Percentiles rank a stretch among this genome's conserved stretches.
Conservation (phyloP, 2,888 invertebrate species). For the Syrphus vitripennis region DNA sequence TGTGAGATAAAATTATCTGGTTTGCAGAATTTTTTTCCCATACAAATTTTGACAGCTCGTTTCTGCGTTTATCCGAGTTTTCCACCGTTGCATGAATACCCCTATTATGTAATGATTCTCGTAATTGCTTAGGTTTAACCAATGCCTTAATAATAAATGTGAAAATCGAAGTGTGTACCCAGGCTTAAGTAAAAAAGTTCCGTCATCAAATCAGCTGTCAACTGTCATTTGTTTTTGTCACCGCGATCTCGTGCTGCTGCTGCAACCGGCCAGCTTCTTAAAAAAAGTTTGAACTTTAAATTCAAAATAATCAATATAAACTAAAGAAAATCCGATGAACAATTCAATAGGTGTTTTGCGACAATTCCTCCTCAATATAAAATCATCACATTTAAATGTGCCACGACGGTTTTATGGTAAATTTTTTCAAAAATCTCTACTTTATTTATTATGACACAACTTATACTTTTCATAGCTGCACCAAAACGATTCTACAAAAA, state of each 20-base stretch:
- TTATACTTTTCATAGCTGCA: constrained; percentile 76
- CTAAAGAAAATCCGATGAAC: constrained; percentile 21
- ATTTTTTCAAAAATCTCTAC: not conserved
- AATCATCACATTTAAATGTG: constrained; percentile 10
- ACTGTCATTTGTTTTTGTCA: not conserved
- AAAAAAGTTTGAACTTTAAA: not conserved
- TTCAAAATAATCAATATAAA: constrained; percentile 4
- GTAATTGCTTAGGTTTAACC: not conserved
- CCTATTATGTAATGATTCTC: not conserved
- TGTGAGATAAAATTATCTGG: too few species aligned
- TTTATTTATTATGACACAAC: constrained; percentile 42
- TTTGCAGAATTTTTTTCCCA: too few species aligned
- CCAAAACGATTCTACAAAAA: constrained; percentile 89
- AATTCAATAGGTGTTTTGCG: constrained; percentile 42
- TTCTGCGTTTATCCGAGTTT: too few species aligned
- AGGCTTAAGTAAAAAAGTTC: not conserved
- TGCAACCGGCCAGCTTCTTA: not conserved
- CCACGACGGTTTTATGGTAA: constrained; percentile 74
- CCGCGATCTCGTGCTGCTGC: not conserved
- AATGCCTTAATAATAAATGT: not conserved
- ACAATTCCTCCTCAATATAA: constrained; percentile 32
- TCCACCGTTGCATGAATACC: too few species aligned
- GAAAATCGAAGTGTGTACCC: not conserved
- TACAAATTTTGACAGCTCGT: too few species aligned
- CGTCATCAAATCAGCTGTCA: not conserved